Evolutionary conservation across 2,888 invertebrate species (phyloP).

Genomic region (Omphaloscelis lunosa): DNA sequence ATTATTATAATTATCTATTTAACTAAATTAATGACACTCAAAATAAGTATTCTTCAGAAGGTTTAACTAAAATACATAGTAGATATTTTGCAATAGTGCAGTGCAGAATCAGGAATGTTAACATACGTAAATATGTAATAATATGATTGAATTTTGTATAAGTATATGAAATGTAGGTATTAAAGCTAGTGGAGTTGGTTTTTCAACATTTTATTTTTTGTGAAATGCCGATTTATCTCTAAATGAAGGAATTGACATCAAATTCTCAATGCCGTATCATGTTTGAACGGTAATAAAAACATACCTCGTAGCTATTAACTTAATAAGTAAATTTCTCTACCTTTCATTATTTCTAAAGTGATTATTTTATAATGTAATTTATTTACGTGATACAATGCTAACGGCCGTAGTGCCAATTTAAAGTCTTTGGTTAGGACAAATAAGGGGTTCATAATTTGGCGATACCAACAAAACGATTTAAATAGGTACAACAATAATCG

Average conservation of each 20-base stretch:
- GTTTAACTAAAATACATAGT: slow-evolving; percentile 4
- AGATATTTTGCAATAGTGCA: slow-evolving; percentile 22
- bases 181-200: slow-evolving; percentile 15
- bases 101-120: slow-evolving; percentile 51
- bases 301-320: slow-evolving; percentile 28
- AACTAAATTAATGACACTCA: slow-evolving; percentile 41
- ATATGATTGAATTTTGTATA: slow-evolving; percentile 7
- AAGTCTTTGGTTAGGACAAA: slow-evolving; percentile 69
- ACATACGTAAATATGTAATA: slow-evolving; percentile 25
- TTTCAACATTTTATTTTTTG: not conserved
- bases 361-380: slow-evolving; percentile 40
- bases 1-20: slow-evolving; percentile 1
- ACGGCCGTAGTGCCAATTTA: slow-evolving; percentile 43
- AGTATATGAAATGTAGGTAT: not conserved
- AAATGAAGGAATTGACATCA: slow-evolving; percentile 23
- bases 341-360: slow-evolving; percentile 41
- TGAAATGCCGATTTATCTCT: not conserved
- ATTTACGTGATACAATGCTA: slow-evolving; percentile 60
- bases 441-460: slow-evolving; percentile 49
- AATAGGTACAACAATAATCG: not conserved
- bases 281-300: slow-evolving; percentile 41
- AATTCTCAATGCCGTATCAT: slow-evolving; percentile 35
- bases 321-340: slow-evolving; percentile 27
- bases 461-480: not conserved
- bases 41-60: slow-evolving; percentile 20